Percentiles rank a stretch among this genome's conserved stretches.
Evolutionary conservation across 2,888 invertebrate genomes (phyloP).

Genomic region (Latheticus oryzae): DNA sequence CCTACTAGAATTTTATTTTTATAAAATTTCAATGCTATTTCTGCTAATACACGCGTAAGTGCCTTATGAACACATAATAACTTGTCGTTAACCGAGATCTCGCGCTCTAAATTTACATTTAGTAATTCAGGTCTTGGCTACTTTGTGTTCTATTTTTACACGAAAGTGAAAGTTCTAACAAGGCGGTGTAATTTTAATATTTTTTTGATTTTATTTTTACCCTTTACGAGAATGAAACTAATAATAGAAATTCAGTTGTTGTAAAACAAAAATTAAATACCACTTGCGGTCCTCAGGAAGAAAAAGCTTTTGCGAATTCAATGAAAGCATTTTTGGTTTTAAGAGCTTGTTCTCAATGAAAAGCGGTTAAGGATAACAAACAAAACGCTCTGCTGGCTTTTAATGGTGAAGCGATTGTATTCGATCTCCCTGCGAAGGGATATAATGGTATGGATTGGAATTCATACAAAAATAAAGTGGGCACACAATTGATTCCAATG

Average conservation of each 20-base stretch:
- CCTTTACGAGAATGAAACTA: background rate
- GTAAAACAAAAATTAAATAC: too few relatives aligned
- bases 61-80: constrained; percentile 44
- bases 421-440: constrained; percentile 48
- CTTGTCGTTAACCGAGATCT: constrained; percentile 48
- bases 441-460: constrained; percentile 50
- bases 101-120: constrained; percentile 34
- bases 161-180: constrained; percentile 40
- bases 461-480: constrained; percentile 47
- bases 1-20: constrained; percentile 2
- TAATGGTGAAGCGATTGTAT: constrained; percentile 46
- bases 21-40: constrained; percentile 27
- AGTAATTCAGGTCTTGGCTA: constrained; percentile 41
- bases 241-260: background rate
- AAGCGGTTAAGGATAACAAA: constrained; percentile 44
- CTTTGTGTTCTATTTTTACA: constrained; percentile 39
- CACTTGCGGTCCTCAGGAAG: too few relatives aligned
- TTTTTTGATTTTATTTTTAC: background rate
- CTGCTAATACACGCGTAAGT: constrained; percentile 41
- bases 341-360: constrained; percentile 47
- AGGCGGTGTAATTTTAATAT: constrained; percentile 21
- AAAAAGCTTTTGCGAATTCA: constrained; percentile 7
- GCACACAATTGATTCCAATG: constrained; percentile 47
- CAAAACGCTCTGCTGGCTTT: constrained; percentile 43
- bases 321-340: constrained; percentile 47